phyloP scores from a whole-genome alignment of 2,888 invertebrate genomes.

The Eutolmus rufibarbis region DNA sequence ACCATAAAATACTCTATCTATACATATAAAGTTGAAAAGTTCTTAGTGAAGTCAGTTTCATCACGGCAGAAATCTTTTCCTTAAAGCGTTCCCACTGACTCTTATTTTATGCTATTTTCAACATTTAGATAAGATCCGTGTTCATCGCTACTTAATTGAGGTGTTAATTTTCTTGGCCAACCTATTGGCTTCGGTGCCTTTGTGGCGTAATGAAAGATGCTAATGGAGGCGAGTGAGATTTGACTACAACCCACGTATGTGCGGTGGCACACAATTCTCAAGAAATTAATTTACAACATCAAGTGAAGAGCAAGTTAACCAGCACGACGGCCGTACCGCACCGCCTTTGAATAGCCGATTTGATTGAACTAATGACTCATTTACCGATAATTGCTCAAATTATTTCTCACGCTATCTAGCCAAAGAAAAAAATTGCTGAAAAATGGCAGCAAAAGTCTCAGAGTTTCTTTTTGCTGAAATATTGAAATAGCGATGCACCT shows the following conservation, averaged over 20 bases:
- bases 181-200: slow-evolving; percentile 49
- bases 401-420: not conserved
- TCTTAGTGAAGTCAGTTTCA: not conserved
- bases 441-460: not conserved
- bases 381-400: not conserved
- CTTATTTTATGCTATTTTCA: not conserved
- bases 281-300: slow-evolving; percentile 29
- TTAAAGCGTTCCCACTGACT: not conserved
- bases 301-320: not conserved
- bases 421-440: not conserved
- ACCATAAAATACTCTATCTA: not conserved
- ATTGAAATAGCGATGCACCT: not conserved
- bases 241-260: not conserved
- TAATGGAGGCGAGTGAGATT: slow-evolving; percentile 46
- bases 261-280: not conserved
- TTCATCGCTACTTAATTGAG: slow-evolving; percentile 43
- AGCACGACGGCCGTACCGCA: not conserved
- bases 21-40: not conserved
- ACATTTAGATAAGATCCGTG: not conserved
- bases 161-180: slow-evolving; percentile 50
- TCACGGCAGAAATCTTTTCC: not conserved
- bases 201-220: slow-evolving; percentile 43
- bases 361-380: not conserved
- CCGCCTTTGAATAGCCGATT: not conserved
- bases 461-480: not conserved